Base-by-base conservation (phyloP, 2,113 vertebrate genomes). In the Nyctereutes procyonoides region DNA sequence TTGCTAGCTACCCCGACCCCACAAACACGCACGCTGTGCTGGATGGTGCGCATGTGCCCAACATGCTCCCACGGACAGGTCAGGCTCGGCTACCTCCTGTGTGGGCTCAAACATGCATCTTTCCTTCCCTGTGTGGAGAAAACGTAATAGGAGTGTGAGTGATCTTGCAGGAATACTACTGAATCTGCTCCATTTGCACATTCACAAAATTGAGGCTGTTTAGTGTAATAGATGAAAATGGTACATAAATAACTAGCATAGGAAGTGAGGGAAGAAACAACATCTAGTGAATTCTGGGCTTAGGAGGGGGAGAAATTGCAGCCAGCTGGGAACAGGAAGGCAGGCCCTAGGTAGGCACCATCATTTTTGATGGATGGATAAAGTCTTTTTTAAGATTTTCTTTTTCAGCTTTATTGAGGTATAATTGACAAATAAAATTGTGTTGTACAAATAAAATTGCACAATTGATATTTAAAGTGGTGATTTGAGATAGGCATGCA, bases 221-320 rank as follows among this genome's bases (percentile, higher is more conserved):
- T 84, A 32, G 38, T 62, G 28, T 55, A 91, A 38, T 81, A 76
- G 71, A 77, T 88, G 82, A 65, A 95, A 96, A 48, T 55, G 14
- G 2, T 43, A 43, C 35, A n/a, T 26, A 93, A 35, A 20, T 60
- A 62, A 60, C 35, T 71, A 60, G 32, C 3, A 26, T 19, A 58
- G 85, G n/a, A 83, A 56, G 43, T 19, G 38, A 93, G 76, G 69
- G 58, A 62, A 55, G 30, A 96, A 74, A 48, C 24, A 85, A 14
- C 13, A 11, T 4, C 32, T 5, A 19, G 88, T 26, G 71, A 85
- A 53, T 58, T 19, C 22, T 26, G 35, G 32, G 2, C 4, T 62
- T 89, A 14, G 17, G 56, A 35, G 22, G 71, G 7, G 48, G 30
- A 74, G 38, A 3, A 2, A 30, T 20, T 16, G 15, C 22, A 24